Conservation (phyloP, 2,888 invertebrate genomes). For the Pantelozetes paolii region DNA sequence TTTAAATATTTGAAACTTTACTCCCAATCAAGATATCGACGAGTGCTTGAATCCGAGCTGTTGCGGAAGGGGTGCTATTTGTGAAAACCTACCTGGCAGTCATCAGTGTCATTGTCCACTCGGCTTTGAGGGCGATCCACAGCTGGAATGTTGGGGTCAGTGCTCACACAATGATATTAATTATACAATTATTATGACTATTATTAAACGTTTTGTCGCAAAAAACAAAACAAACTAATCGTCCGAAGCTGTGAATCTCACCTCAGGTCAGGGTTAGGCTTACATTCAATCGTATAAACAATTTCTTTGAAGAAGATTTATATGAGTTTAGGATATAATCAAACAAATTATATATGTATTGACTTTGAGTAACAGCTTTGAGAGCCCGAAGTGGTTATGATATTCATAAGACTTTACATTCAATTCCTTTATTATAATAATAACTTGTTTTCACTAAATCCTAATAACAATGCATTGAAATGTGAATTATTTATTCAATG, state of each 20-base stretch:
- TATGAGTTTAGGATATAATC: conserved; percentile 18
- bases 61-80: conserved; percentile 68
- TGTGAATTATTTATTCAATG: conserved; percentile 14
- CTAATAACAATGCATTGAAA: not conserved
- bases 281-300: not conserved
- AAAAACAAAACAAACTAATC: too few relatives aligned
- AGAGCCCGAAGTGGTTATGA: conserved; percentile 20
- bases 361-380: conserved; percentile 1
- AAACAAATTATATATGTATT: conserved; percentile 16
- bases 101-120: conserved; percentile 53
- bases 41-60: conserved; percentile 76
- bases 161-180: not conserved
- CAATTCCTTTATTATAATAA: conserved; percentile 11
- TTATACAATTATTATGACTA: not conserved
- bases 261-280: not conserved
- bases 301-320: not conserved
- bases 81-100: conserved; percentile 74
- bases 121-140: conserved; percentile 49
- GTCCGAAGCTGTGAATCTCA: not conserved
- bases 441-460: conserved; percentile 5
- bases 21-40: conserved; percentile 85
- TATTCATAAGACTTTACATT: conserved; percentile 1
- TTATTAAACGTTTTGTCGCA: too few relatives aligned
- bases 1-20: not conserved
- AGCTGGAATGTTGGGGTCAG: conserved; percentile 47